phyloP scores from a whole-genome alignment of 2,113 vertebrate species.

The Chaetodon auriga region DNA sequence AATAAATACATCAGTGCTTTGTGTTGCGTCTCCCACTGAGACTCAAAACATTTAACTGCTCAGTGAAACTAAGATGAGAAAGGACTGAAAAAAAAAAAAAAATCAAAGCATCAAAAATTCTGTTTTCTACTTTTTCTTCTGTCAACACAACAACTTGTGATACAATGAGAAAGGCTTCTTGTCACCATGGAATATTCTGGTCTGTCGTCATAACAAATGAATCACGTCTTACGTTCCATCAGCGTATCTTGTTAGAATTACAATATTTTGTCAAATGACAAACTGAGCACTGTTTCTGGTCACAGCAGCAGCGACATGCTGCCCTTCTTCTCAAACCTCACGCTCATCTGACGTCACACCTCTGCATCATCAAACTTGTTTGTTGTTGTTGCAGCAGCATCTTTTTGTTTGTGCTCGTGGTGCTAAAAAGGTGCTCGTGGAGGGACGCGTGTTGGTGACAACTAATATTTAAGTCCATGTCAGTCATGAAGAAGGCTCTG shows the following conservation, averaged over 20 bases:
- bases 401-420: background rate
- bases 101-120: no score
- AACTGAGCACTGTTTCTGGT: background rate
- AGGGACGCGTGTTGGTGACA: background rate
- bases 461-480: background rate
- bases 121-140: background rate
- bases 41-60: no score
- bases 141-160: no score
- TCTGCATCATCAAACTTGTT: background rate
- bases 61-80: no score
- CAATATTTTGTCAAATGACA: background rate
- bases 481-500: slow-evolving; percentile 5
- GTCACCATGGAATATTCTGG: no score
- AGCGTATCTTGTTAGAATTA: background rate
- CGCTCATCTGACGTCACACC: background rate
- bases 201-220: background rate
- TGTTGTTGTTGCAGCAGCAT: background rate
- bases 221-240: background rate
- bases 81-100: no score
- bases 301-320: no score
- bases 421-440: background rate
- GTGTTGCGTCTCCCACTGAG: no score
- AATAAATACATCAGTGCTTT: no score
- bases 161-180: no score
- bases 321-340: background rate